phyloP scores from a whole-genome alignment of 2,888 invertebrate genomes.

The Epicampocera succincta region DNA sequence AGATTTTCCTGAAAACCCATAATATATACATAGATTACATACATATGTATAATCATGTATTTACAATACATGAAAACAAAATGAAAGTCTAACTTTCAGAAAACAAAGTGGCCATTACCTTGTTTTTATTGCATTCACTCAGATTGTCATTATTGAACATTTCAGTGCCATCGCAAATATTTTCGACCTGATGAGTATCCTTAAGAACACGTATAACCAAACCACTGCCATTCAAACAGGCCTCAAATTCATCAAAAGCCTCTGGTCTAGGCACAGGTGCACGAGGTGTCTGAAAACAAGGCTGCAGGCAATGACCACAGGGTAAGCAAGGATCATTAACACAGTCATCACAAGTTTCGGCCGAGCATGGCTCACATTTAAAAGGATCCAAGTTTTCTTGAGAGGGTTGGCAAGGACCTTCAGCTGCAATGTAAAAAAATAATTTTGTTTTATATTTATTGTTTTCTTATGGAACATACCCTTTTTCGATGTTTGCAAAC shows the following conservation, averaged over 20 bases:
- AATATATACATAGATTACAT: background rate
- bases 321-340: constrained; percentile 71
- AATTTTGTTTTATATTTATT: background rate
- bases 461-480: constrained; percentile 72
- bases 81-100: background rate
- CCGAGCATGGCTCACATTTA: constrained; percentile 57
- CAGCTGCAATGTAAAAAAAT: constrained; percentile 2
- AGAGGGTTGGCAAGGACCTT: constrained; percentile 35
- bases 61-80: background rate
- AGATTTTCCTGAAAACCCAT: constrained; percentile 54
- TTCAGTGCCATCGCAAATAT: constrained; percentile 75
- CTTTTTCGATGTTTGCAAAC: constrained; percentile 60
- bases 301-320: constrained; percentile 67
- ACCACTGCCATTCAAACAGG: constrained; percentile 79
- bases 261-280: constrained; percentile 77
- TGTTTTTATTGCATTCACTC: constrained; percentile 68
- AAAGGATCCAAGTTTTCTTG: constrained; percentile 58
- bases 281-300: constrained; percentile 74
- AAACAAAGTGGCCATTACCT: constrained; percentile 54
- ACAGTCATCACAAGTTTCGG: constrained; percentile 55
- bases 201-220: constrained; percentile 79
- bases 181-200: constrained; percentile 78
- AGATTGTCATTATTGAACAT: constrained; percentile 65
- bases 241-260: constrained; percentile 81
- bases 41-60: too few relatives aligned